Evolutionary conservation across 2,113 vertebrate species (phyloP).

Genomic region (Anhinga rufa): DNA sequence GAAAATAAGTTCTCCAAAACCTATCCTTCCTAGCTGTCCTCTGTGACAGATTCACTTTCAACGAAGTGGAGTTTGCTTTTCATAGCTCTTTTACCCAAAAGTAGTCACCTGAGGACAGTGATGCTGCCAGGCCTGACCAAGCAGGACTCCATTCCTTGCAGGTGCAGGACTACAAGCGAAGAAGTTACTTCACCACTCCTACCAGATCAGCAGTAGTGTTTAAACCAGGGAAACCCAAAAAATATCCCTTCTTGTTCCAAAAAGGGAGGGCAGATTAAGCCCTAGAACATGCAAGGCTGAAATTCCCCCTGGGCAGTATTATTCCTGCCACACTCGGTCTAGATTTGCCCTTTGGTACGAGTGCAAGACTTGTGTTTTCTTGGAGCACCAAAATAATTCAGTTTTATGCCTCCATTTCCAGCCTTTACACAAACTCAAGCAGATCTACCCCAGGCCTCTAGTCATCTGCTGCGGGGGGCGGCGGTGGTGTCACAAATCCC

Average conservation of each 20-base stretch:
- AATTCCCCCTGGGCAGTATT: not conserved
- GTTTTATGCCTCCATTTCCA: not conserved
- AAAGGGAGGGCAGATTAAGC: not conserved
- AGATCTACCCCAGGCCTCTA: not conserved
- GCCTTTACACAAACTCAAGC: not conserved
- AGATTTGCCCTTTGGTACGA: not conserved
- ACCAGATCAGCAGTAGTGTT: not conserved
- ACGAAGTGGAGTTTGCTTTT: too few species aligned
- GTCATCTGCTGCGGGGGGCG: not conserved
- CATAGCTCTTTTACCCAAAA: not conserved
- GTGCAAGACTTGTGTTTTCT: accelerated
- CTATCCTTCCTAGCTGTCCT: not conserved
- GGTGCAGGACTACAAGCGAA: too few species aligned
- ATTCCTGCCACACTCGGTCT: not conserved
- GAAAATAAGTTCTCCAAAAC: not conserved
- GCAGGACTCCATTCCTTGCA: not conserved
- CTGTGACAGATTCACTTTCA: not conserved
- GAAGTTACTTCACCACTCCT: not conserved
- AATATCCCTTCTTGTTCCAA: not conserved
- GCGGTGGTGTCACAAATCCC: not conserved
- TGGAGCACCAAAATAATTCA: not conserved
- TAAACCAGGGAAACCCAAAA: not conserved
- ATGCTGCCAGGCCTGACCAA: not conserved
- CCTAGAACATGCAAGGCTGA: not conserved
- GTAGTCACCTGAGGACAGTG: not conserved